phyloP scores from a whole-genome alignment of 2,113 vertebrate genomes.

The Hippocampus zosterae region DNA sequence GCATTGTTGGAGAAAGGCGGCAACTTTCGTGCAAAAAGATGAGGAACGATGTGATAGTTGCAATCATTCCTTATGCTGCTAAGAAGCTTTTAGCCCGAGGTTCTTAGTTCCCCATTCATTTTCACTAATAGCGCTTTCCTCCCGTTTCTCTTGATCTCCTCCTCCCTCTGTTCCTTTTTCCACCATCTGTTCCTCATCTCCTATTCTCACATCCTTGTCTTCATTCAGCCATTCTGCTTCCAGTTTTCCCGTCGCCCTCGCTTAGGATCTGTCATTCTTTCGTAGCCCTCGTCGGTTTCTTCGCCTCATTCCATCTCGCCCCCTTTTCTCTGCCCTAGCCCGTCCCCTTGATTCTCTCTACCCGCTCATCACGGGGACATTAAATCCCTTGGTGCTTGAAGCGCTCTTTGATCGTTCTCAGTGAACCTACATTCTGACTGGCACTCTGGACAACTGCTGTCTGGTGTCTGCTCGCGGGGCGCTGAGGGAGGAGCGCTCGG shows the following conservation, averaged over 20 bases:
- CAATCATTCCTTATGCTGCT: slow-evolving; percentile 50
- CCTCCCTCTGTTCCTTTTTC: slow-evolving; percentile 23
- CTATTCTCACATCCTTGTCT: slow-evolving; percentile 37
- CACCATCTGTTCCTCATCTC: slow-evolving; percentile 44
- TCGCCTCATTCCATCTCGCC: slow-evolving; percentile 43
- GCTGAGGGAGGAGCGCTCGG: slow-evolving; percentile 23
- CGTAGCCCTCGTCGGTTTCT: slow-evolving; percentile 37
- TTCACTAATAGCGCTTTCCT: slow-evolving; percentile 50
- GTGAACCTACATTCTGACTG: slow-evolving; percentile 49
- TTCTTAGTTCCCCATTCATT: slow-evolving; percentile 50
- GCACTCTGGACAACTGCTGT: slow-evolving; percentile 49
- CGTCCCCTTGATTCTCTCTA: slow-evolving; percentile 50
- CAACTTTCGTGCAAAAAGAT: slow-evolving; percentile 15
- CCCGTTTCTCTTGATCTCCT: slow-evolving; percentile 41
- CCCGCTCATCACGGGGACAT: slow-evolving; percentile 55
- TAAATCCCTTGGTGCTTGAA: slow-evolving; percentile 59
- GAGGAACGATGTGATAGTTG: slow-evolving; percentile 36
- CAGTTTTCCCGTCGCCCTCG: slow-evolving; percentile 24
- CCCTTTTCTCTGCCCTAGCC: slow-evolving; percentile 43
- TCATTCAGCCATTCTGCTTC: slow-evolving; percentile 55
- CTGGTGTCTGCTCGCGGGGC: slow-evolving; percentile 37
- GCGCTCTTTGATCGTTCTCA: slow-evolving; percentile 61
- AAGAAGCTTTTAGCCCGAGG: slow-evolving; percentile 46
- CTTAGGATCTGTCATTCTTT: slow-evolving; percentile 45
- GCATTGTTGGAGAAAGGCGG: slow-evolving; percentile 36